A percentile compares a stretch with the other conserved stretches of the same genome.
Conservation (phyloP, 2,888 invertebrate genomes). For the Vandiemenella viatica region DNA sequence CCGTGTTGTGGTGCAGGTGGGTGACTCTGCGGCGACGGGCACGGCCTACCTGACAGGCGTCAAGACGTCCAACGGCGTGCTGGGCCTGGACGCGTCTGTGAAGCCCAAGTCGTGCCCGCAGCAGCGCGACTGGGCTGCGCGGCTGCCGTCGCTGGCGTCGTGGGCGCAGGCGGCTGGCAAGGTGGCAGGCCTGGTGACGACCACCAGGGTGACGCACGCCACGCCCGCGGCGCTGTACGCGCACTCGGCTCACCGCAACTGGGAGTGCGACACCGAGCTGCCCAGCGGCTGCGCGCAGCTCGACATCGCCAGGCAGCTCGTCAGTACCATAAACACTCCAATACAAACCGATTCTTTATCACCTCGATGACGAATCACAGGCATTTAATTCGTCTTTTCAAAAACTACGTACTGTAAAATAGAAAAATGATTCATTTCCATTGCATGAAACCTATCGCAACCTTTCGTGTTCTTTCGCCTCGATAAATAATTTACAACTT, state of each 20-base stretch:
- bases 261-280: slow-evolving; percentile 39
- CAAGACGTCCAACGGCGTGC: slow-evolving; percentile 26
- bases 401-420: no score
- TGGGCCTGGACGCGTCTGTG: slow-evolving; percentile 35
- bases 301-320: slow-evolving; percentile 46
- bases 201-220: slow-evolving; percentile 48
- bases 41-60: slow-evolving; percentile 49
- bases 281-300: background rate
- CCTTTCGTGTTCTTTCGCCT: no score
- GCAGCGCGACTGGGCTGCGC: slow-evolving; percentile 23
- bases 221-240: slow-evolving; percentile 46
- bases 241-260: slow-evolving; percentile 36
- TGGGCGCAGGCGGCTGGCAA: slow-evolving; percentile 43
- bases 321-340: no score
- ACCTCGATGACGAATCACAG: no score
- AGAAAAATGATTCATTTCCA: no score
- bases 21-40: slow-evolving; percentile 54
- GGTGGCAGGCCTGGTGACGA: slow-evolving; percentile 48
- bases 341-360: no score
- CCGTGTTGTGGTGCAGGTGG: slow-evolving; percentile 27
- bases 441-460: no score
- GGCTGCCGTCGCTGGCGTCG: slow-evolving; percentile 33
- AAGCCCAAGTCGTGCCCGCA: slow-evolving; percentile 30
- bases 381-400: no score
- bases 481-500: no score